Evolutionary conservation across 92 coral and sea anemone genomes (phyloP).

Genomic region (Palythoa heliodiscus): DNA sequence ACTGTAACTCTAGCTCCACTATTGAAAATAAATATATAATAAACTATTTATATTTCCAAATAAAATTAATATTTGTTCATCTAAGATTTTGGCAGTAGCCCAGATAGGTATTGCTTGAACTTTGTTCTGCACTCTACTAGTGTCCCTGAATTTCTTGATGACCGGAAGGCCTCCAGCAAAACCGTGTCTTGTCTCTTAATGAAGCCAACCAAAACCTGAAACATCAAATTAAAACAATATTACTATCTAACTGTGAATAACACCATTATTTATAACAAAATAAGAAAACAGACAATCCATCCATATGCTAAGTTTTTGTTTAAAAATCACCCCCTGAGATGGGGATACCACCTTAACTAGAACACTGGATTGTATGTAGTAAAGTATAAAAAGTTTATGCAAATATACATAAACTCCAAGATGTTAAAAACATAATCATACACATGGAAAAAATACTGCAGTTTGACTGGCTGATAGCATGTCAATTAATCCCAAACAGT

Average conservation of each 20-base stretch:
- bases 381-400: too few relatives aligned
- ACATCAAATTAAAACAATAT: neutral
- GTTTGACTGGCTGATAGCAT: too few relatives aligned
- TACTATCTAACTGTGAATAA: neutral
- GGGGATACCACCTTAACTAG: too few relatives aligned
- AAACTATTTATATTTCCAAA: conserved; percentile 16
- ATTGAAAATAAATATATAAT: neutral
- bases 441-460: too few relatives aligned
- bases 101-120: conserved; percentile 91
- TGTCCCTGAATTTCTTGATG: conserved; percentile 85
- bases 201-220: conserved; percentile 74
- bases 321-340: too few relatives aligned
- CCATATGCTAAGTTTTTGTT: too few relatives aligned
- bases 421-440: too few relatives aligned
- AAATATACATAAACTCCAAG: too few relatives aligned
- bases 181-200: conserved; percentile 88
- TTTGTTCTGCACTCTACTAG: conserved; percentile 75
- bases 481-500: too few relatives aligned
- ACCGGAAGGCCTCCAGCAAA: conserved; percentile 91
- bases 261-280: neutral
- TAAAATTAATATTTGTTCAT: neutral
- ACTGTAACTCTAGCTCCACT: too few relatives aligned
- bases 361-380: too few relatives aligned
- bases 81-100: conserved; percentile 69
- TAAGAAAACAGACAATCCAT: too few relatives aligned